Evolutionary conservation across 1,140 invertebrate genomes (phyloP), one percentile per base, ranked within the genome.

Genomic region (Formica exsecta): DNA sequence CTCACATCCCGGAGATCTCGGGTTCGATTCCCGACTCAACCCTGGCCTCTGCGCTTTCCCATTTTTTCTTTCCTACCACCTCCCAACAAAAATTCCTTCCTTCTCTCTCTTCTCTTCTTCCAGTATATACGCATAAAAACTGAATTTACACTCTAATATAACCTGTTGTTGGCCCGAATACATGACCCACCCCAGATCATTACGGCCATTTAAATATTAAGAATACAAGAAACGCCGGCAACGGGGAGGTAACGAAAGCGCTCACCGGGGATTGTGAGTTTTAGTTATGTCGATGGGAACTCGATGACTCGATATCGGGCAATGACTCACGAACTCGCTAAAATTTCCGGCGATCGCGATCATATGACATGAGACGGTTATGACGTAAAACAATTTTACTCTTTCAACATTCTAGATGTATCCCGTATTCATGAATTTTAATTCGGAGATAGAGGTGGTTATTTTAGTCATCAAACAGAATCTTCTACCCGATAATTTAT

Each of bases 221-320:
- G n/a, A n/a, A n/a, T n/a, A n/a, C n/a, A n/a, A n/a, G n/a, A 22
- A 80, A 44, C 41, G 9, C 41, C 32, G 59, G 62, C 61, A 22
- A 38, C 32, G 3, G 62, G 19, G 44, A 66, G 36, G 32, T 68
- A 79, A 68, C 44, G 44, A 79, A 79, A 79, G 61, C 62, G 61
- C 41, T n/a, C 36, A 44, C 6, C 73, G 25, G 13, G 11, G 51
- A 59, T 71, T 64, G 65, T 57, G 32, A 81, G 36, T 71, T 51
- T 51, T 36, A 41, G 38, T 59, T 44, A 57, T n/a, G 8, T 57
- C 54, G 22, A 41, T 83, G 54, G 57, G 38, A 83, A 83, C 54
- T 36, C 68, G 79, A 41, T 62, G 38, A 73, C 38, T 73, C 54
- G 68, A 25, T 25, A n/a, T 44, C 36, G 25, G 38, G 25, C 25